phyloP scores from a whole-genome alignment of 2,113 vertebrate species.

The Sylvietta virens region DNA sequence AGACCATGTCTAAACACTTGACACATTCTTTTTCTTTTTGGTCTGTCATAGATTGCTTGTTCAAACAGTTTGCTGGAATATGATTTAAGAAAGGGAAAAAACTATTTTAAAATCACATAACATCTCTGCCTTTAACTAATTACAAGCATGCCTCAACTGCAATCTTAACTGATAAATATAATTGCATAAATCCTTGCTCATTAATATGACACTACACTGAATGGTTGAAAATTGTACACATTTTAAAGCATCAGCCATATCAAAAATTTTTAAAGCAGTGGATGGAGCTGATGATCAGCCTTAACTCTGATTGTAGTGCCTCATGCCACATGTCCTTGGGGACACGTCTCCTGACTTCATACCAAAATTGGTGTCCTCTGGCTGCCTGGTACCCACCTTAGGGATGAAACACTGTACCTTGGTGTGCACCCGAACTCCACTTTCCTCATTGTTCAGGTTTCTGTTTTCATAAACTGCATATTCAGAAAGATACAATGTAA shows the following conservation, averaged over 20 bases:
- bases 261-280: neutral
- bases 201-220: neutral
- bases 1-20: neutral
- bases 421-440: neutral
- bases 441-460: neutral
- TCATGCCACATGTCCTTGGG: neutral
- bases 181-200: neutral
- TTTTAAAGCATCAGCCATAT: neutral
- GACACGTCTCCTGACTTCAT: neutral
- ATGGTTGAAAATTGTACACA: neutral
- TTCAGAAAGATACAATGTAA: neutral
- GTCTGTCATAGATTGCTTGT: neutral
- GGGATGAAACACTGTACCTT: neutral
- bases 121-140: neutral
- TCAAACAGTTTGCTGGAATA: neutral
- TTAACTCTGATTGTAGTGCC: neutral
- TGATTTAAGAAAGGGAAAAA: neutral
- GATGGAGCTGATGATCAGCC: neutral
- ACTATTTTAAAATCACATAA: neutral
- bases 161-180: neutral
- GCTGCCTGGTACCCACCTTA: neutral
- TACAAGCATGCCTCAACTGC: neutral
- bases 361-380: fast-evolving
- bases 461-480: neutral
- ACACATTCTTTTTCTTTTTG: neutral